Base-by-base conservation (phyloP, 2,888 invertebrate species). In the Parnassius glacialis region DNA sequence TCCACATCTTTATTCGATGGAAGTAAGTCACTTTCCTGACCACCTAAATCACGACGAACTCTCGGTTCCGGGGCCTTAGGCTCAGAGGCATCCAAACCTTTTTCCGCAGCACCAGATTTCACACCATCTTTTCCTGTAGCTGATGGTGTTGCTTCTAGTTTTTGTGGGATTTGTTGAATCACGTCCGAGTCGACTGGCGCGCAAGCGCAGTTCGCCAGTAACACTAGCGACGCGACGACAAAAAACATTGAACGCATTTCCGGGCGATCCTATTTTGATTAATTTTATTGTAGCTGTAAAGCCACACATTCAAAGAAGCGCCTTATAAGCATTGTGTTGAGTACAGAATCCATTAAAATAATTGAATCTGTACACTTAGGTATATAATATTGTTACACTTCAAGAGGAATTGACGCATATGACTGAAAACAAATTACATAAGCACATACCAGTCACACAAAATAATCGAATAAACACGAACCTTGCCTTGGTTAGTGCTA, bases 161-260 rank as follows among this genome's bases (percentile, higher is more conserved):
- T 90, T 85, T 71, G 75, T 43, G 87, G 87, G 68, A 90, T 88
- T 76, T 82, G 85, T 75, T 90, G 83, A 77, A 90, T 89, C 81
- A 84, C 87, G 67, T 87, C 85, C 74, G 76, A 77, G 62, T 72
- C 81, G 66, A 66, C 72, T 64, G 90, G 88, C 48, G 84, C 84
- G 88, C 87, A 83, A 0, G 71, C 80, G 89, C 85, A 90, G 56
- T 71, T 78, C 71, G 81, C 88, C 67, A 88, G 74, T 80, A 89
- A 78, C 84, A 84, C 86, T 75, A 90, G 68, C 76, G 83, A 88
- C 77, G 83, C 90, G 84, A 85, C 86, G 82, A 79, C 76, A 74
- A 87, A 90, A 53, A 85, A 73, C 73, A 80, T 83, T 77, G 84
- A 86, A 84, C 80, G 89, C 91, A 91, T 91, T 84, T 73, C 79